Base-by-base conservation (phyloP, 2,888 invertebrate species). In the Parnassius glacialis region DNA sequence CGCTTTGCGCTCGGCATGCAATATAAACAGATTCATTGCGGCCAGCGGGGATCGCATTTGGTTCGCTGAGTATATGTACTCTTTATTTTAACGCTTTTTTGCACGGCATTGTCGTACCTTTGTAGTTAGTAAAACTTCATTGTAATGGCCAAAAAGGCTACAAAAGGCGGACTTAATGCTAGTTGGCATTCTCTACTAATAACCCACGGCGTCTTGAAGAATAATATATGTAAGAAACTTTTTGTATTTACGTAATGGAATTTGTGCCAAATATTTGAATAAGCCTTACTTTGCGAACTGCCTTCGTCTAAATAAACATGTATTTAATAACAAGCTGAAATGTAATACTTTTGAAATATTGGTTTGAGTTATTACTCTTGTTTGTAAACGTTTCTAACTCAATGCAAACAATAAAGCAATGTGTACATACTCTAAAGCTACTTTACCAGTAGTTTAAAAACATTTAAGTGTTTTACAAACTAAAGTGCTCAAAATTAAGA, bases 311-410 rank as follows among this genome's bases (percentile, higher is more conserved):
- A 10, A 13, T 16, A 42, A 41, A 41, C 52, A 41, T n/a, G n/a
- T 16, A 1, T 11, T 7, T 20, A 16, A 44, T 54, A 44, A 41
- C 2, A 11, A 16, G 9, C 11, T 16, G 54, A 44, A 53, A 42
- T 47, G 47, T 47, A 47, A 47, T n/a, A 5, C 34, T 20, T 53
- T 53, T 53, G 16, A 53, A 42, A 43, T 43, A 43, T 52, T 53
- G 42, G 42, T 16, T 2, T 10, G n/a, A 44, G 54, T 43, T 43
- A 12, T 54, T 20, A 54, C 3, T 44, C 12, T 44, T 20, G 54
- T 44, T 54, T 20, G 54, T 16, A 54, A 43, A 54, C 44, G 10
- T 48, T 48, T 13, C 48, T 48, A 13, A 48, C 16, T 9, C 13
- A 48, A 13, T 48, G 13, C 13, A 48, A 48, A 48, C 48, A 48